These are phyloP conservation scores for Drosophila prolongata DNA, from an alignment of 2,888 invertebrate genomes.

Conservation along the genomic window DNA sequence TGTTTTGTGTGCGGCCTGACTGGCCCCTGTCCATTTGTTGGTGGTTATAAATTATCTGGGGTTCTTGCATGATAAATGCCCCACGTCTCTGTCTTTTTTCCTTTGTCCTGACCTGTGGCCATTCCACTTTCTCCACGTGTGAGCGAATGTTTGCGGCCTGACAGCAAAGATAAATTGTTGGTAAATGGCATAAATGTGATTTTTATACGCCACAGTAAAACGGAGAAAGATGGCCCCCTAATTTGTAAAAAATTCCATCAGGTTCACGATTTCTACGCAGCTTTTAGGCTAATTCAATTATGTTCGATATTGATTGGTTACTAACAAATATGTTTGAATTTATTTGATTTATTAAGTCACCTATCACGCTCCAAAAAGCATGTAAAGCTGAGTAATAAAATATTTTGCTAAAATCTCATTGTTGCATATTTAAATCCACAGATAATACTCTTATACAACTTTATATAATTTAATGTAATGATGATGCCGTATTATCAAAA, in stretches of 20 bases:
- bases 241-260: constrained; percentile 47
- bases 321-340: constrained; percentile 1
- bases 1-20: constrained; percentile 23
- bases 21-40: constrained; percentile 69
- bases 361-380: no score
- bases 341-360: neutral
- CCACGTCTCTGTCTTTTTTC: constrained; percentile 25
- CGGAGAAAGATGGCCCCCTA: constrained; percentile 28
- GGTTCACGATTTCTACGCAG: constrained; percentile 23
- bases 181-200: constrained; percentile 80
- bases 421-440: no score
- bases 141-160: constrained; percentile 65
- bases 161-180: constrained; percentile 78
- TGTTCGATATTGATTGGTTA: neutral
- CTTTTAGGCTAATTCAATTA: constrained; percentile 60
- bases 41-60: constrained; percentile 79
- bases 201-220: constrained; percentile 59
- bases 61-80: constrained; percentile 73
- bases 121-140: constrained; percentile 10
- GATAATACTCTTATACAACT: no score
- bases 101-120: constrained; percentile 52
- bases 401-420: no score
- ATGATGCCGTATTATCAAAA: no score
- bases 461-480: no score
- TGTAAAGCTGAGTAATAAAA: no score